Conservation (phyloP, 2,113 vertebrate species). For the Marmota monax region DNA sequence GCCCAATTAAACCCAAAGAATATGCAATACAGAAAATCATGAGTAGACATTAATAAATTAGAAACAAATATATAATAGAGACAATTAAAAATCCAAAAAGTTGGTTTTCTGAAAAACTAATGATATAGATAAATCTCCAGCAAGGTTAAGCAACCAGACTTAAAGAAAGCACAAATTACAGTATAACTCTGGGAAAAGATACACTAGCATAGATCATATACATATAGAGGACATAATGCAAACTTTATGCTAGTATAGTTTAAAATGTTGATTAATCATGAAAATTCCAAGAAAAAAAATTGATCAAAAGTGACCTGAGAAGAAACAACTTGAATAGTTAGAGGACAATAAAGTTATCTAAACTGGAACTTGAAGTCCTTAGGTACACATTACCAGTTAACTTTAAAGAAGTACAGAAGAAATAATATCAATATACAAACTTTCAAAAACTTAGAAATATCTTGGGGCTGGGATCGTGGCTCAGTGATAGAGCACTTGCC, state of each 20-base stretch:
- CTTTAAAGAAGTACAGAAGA: not conserved
- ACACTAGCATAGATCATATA: not conserved
- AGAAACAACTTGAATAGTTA: not conserved
- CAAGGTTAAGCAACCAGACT: not conserved
- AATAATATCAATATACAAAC: slow-evolving; percentile 7
- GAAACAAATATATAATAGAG: not conserved
- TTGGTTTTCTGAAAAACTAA: slow-evolving; percentile 18
- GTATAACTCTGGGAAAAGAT: not conserved
- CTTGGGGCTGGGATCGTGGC: too few species aligned
- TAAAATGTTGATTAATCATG: slow-evolving; percentile 26
- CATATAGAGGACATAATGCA: not conserved
- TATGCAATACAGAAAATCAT: not conserved
- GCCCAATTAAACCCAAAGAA: not conserved
- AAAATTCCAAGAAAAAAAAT: slow-evolving; percentile 8
- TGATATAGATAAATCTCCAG: not conserved
- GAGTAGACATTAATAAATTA: not conserved
- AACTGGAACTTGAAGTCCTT: not conserved
- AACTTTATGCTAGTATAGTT: slow-evolving; percentile 20
- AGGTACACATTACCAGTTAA: not conserved
- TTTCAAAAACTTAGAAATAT: slow-evolving; percentile 4
- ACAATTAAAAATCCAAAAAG: not conserved
- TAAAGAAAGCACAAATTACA: not conserved
- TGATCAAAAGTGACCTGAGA: slow-evolving; percentile 22
- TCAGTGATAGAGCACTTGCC: too few species aligned
- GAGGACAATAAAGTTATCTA: slow-evolving; percentile 39